phyloP scores from a whole-genome alignment of 2,797 vertebrate genomes.

The Lagorchestes hirsutus region DNA sequence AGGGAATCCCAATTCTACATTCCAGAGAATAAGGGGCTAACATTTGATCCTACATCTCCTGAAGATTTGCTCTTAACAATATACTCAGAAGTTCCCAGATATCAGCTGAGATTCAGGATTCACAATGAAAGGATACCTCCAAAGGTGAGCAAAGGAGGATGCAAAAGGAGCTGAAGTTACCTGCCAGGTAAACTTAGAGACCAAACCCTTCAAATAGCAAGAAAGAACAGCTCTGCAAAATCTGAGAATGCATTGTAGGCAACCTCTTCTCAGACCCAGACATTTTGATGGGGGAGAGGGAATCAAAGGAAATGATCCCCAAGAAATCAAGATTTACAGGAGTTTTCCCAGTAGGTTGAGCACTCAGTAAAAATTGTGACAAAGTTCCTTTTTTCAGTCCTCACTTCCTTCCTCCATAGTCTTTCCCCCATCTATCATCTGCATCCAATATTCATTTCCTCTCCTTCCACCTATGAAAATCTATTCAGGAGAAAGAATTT shows the following conservation, averaged over 20 bases:
- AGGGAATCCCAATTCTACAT: neutral
- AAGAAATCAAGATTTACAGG: neutral
- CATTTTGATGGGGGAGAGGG: neutral
- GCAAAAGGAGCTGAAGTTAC: neutral
- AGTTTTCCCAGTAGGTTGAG: neutral
- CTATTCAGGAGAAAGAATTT: neutral
- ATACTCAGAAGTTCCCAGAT: constrained; percentile 37
- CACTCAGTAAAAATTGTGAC: neutral
- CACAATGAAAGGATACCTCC: constrained; percentile 1
- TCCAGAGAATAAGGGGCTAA: neutral
- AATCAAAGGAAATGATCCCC: neutral
- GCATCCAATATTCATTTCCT: neutral
- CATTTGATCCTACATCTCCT: neutral
- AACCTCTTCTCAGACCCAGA: neutral
- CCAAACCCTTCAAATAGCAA: neutral
- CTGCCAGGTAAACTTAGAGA: neutral
- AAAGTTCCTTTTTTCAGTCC: neutral
- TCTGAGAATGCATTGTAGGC: neutral
- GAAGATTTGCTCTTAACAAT: constrained; percentile 6
- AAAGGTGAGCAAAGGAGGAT: neutral
- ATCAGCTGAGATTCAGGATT: constrained; percentile 19
- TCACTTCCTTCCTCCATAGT: neutral
- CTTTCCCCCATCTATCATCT: neutral
- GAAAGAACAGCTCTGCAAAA: neutral
- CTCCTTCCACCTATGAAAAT: neutral